Evolutionary conservation across 2,888 invertebrate genomes (phyloP), one percentile per base, ranked within the genome.

Genomic region (Meganola albula): DNA sequence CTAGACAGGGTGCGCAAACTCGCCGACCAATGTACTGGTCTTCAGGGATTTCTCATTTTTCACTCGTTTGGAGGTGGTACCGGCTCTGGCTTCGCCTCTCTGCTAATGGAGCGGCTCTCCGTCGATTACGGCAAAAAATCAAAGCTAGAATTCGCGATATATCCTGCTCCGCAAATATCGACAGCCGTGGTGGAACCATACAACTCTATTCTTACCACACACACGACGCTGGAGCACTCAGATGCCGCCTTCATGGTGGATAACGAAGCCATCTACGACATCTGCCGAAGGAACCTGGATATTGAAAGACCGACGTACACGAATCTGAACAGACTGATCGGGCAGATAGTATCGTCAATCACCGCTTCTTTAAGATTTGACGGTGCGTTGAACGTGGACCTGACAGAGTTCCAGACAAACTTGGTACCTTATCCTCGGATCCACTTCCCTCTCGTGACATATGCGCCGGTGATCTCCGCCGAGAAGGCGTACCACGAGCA

Each of bases 221-320:
- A 98, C 79, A 97, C 97, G 12, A 97, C 97, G 12, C 76, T 94
- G 58, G 97, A 97, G 76, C 97, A 97, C 73, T 96, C 95, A 0
- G 97, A 97, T 77, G 97, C 97, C 65, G 96, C 97, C 18, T 97
- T 98, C 79, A 97, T 97, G 97, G 95, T 94, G 25, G 94, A 94
- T 72, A 94, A 94, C 65, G 94, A 94, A 80, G 94, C 94, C 28
- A 94, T 94, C 54, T 95, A 96, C 73, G 91, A 98, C 77, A 93
- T 93, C 79, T 98, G 97, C 87, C 90, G 96, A 53, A 91, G 96
- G 50, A 98, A 97, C 72, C 87, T 98, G 74, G 96, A 97, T 72
- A 96, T 97, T 58, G 97, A 96, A 67, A 89, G 97, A 37, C 98
- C 98, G 6, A 96, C 97, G 4, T 98, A 98, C 88, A 96, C 96